Base-by-base conservation (phyloP, 2,797 vertebrate species). In the Gadopsis bispinosus region DNA sequence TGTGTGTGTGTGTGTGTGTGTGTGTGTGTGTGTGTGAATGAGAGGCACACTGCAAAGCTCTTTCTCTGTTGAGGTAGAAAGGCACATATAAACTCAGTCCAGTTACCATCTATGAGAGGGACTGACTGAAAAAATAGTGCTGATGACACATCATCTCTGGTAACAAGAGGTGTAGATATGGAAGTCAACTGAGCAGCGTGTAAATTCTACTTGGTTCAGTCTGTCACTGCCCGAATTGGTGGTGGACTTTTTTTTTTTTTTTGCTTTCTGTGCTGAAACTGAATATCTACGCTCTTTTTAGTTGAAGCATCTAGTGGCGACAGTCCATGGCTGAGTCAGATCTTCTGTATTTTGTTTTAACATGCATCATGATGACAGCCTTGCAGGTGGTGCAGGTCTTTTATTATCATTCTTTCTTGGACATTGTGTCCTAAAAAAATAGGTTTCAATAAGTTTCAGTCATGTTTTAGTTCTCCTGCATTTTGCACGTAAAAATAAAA, bases 1-100 rank as follows among this genome's bases (percentile, higher is more conserved):
- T 62, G 41, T 33, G 19, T 64, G 62, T 31, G 61, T 48, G 62
- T 33, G 43, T 17, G 16, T 62, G 41, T 33, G 19, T 64, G 61
- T n/a, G 7, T 48, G 62, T 33, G 43, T 17, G 16, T 62, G 41
- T 33, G 19, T 64, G 62, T 31, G 61, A 31, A 47, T 47, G 26
- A 33, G 43, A 64, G 19, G 26, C 61, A 47, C 26, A 48, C 10
- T 29, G 58, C 58, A 60, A 60, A 60, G n/a, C 8, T 0, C n/a
- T 73, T 33, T 63, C 7, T 33, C 60, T 9, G 1, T 31, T 47
- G 5, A 58, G 22, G 41, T 58, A 22, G 26, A 53, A 54, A 61
- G 51, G 45, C 6, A 0, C 20, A 31, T 10, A 29, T 48, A 39
- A 71, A 33, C 45, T 13, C 51, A 63, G 7, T 55, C 14, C 41